Base-by-base conservation (phyloP, 2,888 invertebrate genomes). In the Crocallis elinguaria region DNA sequence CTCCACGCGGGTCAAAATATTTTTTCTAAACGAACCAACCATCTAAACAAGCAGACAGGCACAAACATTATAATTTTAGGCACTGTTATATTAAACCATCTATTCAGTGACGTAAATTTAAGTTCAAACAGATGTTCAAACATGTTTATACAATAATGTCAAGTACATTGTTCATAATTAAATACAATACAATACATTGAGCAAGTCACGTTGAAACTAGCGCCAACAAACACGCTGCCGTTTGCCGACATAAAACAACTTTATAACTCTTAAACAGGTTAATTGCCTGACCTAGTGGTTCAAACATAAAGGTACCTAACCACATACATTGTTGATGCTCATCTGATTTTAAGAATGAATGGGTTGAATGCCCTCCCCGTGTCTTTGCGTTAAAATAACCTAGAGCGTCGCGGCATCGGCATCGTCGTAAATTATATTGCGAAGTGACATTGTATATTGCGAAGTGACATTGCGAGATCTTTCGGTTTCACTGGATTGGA, bases 341-440 rank as follows among this genome's bases (percentile, higher is more conserved):
- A 16, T 42, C 49, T 46, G 56, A 42, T 63, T 65, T 70, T 66
- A 69, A 66, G 74, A 78, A 77, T 77, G 76, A 73, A 71, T 63
- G 48, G 59, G 81, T 77, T 78, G 73, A 79, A 75, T 32, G 73
- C 73, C 71, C 81, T 71, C 63, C 42, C 16, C 17, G 33, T 57
- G 67, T 61, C 62, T 71, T 68, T 69, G 68, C 62, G 59, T 62
- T 66, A 65, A 69, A 68, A 70, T 70, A 63, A 67, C 62, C 57
- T 60, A 63, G 69, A 54, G 30, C 41, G 50, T 50, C 57, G 51
- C 49, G 52, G 49, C 49, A 14, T 27, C 27, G 21, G 48, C 48
- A 23, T 27, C 23, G 23, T 60, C 63, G 62, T 75, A 70, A 71
- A 73, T 74, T 64, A 74, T 76, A 67, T 67, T 38, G 38, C 38